A percentile compares a stretch with the other conserved stretches of the same genome.
Evolutionary conservation across 2,797 vertebrate species (phyloP).

Genomic region (Staurois parvus): DNA sequence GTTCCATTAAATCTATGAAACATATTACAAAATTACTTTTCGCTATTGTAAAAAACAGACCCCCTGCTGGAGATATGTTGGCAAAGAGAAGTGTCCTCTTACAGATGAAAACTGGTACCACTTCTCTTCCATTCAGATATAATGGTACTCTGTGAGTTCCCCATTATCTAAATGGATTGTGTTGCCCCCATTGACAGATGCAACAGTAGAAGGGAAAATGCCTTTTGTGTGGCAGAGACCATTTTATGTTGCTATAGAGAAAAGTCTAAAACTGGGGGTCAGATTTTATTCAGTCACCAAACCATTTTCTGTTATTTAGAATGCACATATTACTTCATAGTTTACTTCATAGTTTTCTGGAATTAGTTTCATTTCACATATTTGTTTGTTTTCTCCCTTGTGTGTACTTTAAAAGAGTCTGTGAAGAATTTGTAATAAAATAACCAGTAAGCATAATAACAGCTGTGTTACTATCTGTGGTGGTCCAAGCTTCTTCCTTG

Average conservation of each 20-base stretch:
- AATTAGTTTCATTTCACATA: constrained; percentile 1
- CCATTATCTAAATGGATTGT: not conserved
- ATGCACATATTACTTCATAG: not conserved
- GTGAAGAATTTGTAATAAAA: constrained; percentile 51
- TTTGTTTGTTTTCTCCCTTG: constrained; percentile 30
- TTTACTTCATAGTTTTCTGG: not conserved
- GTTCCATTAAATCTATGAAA: too few species aligned
- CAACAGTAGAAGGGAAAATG: not conserved
- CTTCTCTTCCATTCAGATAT: too few species aligned
- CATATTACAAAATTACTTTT: not conserved
- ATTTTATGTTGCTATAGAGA: too few species aligned
- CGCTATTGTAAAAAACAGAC: not conserved
- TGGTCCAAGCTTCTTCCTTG: constrained; percentile 54
- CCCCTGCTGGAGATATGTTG: not conserved
- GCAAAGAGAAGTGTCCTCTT: too few species aligned
- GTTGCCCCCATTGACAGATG: not conserved
- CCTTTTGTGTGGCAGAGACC: too few species aligned
- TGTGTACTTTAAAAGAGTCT: constrained; percentile 50
- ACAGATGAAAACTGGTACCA: too few species aligned
- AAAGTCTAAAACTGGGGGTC: too few species aligned
- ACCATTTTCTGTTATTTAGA: not conserved
- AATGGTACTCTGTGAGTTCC: too few species aligned
- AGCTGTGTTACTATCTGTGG: constrained; percentile 53
- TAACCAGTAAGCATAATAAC: constrained; percentile 43
- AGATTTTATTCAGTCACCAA: not conserved